Base-by-base conservation (phyloP, 1,140 invertebrate species). In the Drosophila virilis region DNA sequence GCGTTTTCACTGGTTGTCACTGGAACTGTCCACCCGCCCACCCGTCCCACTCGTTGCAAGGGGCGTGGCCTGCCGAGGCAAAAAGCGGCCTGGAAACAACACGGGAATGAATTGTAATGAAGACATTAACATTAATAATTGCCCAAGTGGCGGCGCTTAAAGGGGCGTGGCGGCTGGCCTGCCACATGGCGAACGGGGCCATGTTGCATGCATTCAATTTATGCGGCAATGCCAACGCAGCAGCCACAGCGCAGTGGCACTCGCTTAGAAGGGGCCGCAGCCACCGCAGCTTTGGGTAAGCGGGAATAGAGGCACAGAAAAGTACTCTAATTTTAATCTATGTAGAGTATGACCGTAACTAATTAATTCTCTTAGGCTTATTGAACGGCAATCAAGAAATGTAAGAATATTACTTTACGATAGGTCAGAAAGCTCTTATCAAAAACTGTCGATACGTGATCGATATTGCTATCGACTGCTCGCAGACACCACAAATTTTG, bases 71-170 rank as follows among this genome's bases (percentile, higher is more conserved):
- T 10, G 33, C 22, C 40, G 48, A 9, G 7, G 33, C 40, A 61
- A 17, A 35, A 35, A 32, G 50, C 37, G 28, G 70, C 57, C 45
- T 8, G 59, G 32, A 58, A 68, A 55, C 37, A 60, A 61, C 74
- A 73, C 59, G 58, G 57, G 45, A 65, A 77, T 80, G 72, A 73
- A 65, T 89, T 58, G 78, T 82, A 90, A 86, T 90, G 86, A 86
- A 90, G 84, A 88, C 64, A 90, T 90, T 90, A 90, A 77, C 86
- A 90, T 90, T 78, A 64, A 90, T 90, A 90, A 90, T 80, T 78
- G 74, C 55, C 51, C 51, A 61, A 61, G 58, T 66, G 50, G 45
- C 22, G 15, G 12, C 42, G 37, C 17, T 17, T 10, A 10, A 13
- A 33, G 12, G 13, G 51, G 15, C 1, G 43, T 6, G 7, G 5